A percentile compares a stretch with the other conserved stretches of the same genome.
These are phyloP conservation scores for Chromis chromis DNA, from an alignment of 2,797 vertebrate species.

Conservation along the genomic window DNA sequence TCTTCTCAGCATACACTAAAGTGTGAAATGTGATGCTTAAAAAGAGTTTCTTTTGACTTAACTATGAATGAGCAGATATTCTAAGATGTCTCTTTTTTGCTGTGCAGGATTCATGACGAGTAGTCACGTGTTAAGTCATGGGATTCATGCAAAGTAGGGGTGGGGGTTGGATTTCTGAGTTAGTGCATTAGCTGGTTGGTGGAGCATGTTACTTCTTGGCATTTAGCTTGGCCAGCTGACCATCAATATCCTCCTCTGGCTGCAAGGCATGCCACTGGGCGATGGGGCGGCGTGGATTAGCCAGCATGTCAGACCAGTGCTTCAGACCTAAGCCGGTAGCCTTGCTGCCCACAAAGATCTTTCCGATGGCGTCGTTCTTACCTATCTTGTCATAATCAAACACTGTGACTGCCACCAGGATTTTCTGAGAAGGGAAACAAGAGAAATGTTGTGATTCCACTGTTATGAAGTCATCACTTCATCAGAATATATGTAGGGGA, in stretches of 20 bases:
- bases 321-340: constrained; percentile 92
- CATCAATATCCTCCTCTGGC: constrained; percentile 96
- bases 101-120: constrained; percentile 73
- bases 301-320: constrained; percentile 98
- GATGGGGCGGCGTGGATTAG: constrained; percentile 96
- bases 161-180: constrained; percentile 66
- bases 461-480: not conserved
- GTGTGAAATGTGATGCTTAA: constrained; percentile 68
- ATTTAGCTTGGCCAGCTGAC: constrained; percentile 86
- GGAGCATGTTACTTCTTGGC: constrained; percentile 91
- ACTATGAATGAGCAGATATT: constrained; percentile 70
- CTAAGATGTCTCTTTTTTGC: constrained; percentile 77
- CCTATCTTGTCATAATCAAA: constrained; percentile 99
- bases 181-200: constrained; percentile 75
- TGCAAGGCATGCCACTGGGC: constrained; percentile 98
- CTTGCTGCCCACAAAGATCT: constrained; percentile 96
- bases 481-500: not conserved
- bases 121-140: constrained; percentile 73
- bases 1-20: constrained; percentile 60
- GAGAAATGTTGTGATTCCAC: constrained; percentile 7
- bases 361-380: constrained; percentile 98
- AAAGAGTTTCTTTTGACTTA: constrained; percentile 59
- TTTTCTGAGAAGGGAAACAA: constrained; percentile 87
- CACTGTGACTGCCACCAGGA: constrained; percentile 96
- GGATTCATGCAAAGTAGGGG: constrained; percentile 83